A percentile compares a stretch with the other conserved stretches of the same genome.
Conservation (phyloP, 2,888 invertebrate species). For the Monopis laevigella region DNA sequence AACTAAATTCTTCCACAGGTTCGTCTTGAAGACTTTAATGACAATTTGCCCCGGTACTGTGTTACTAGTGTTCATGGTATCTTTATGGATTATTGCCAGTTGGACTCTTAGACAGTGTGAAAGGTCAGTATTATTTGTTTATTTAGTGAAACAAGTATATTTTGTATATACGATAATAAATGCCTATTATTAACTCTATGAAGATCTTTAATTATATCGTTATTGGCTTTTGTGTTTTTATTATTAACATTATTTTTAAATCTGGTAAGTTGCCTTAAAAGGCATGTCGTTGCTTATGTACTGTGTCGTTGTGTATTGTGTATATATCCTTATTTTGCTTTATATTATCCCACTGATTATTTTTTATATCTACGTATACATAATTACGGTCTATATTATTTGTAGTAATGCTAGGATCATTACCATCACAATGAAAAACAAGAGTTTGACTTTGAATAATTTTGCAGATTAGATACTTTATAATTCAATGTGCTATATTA, state of each 20-base stretch:
- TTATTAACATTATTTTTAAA: too few relatives aligned
- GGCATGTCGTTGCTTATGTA: conserved; percentile 60
- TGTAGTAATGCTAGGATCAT: conserved; percentile 52
- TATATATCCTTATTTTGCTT: conserved; percentile 41
- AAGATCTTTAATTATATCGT: too few relatives aligned
- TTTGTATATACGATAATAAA: too few relatives aligned
- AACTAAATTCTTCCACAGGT: conserved; percentile 59
- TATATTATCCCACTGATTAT: conserved; percentile 46
- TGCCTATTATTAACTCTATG: too few relatives aligned
- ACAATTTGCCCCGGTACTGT: conserved; percentile 99
- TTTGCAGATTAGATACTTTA: conserved; percentile 35
- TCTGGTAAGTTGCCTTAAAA: conserved; percentile 34
- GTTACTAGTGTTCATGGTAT: conserved; percentile 98
- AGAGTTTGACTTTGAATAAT: conserved; percentile 66
- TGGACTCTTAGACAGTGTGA: conserved; percentile 99
- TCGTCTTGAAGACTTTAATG: conserved; percentile 98
- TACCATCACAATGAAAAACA: conserved; percentile 48
- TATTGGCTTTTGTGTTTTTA: too few relatives aligned
- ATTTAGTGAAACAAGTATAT: too few relatives aligned
- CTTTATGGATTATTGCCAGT: conserved; percentile 99
- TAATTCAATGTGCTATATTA: conserved; percentile 5
- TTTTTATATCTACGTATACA: conserved; percentile 32
- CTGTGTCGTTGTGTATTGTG: conserved; percentile 50
- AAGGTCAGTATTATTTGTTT: conserved; percentile 91
- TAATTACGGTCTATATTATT: conserved; percentile 29